Evolutionary conservation across 2,113 vertebrate genomes (phyloP), one percentile per base, ranked within the genome.

Genomic region (Paramisgurnus dabryanus): DNA sequence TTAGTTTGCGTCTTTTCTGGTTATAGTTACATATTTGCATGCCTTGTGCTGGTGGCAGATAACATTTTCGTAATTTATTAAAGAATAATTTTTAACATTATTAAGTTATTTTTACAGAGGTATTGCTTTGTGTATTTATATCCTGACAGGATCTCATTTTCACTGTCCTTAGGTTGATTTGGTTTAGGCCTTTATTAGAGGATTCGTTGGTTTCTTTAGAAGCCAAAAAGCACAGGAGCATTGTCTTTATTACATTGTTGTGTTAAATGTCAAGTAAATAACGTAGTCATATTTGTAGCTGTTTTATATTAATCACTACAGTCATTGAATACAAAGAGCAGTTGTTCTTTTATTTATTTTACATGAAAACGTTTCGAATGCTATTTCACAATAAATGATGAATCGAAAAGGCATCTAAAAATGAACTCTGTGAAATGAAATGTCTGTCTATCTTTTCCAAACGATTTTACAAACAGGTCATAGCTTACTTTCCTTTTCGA

Each of bases 111-210:
- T 58, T 15, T 75, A 63, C 47, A 4, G 40, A 75, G 45, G 47
- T n/a, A 11, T 7, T 34, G 27, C 15, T n/a, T 53, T 10, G 5
- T 65, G 17, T 74, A 64, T 74, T 74, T 75, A 18, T 7, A 17
- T 71, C 68, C 83, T 84, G 78, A 75, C 83, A 84, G 83, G 83
- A 84, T 64, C 68, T 81, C 18, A 39, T 18, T 39, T 70, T 18
- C 67, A 39, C 34, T 45, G 64, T 84, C 41, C 53, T 58, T 53
- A 57, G 72, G 61, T 53, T 65, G 34, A 57, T 65, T 61, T 68
- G 64, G 67, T 79, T 47, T 15, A 67, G 76, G 43, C 39, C 69
- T 41, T 67, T 41, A 12, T 72, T 58, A 49, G 43, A 39, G 5
- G 61, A 27, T 53, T 77, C 55, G 27, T 47, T 61, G 40, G 17